Percentiles rank a stretch among this genome's conserved stretches.
phyloP scores from a whole-genome alignment of 1,140 invertebrate species.

The Parapsyche elsis region DNA sequence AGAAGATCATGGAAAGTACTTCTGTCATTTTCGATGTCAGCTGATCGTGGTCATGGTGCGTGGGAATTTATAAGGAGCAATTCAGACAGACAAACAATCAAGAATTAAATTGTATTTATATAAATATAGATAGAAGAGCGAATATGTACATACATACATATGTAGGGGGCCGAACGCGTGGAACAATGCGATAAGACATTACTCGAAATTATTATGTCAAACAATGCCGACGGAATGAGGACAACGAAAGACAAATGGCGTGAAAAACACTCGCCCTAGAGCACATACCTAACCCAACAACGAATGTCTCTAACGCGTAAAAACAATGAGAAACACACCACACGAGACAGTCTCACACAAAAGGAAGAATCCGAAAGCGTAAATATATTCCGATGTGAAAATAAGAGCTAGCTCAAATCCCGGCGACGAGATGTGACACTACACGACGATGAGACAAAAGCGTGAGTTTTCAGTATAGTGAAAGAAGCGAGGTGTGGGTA shows the following conservation, averaged over 20 bases:
- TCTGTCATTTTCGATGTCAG: too few relatives aligned
- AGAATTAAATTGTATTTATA: too few relatives aligned
- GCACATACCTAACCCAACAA: background rate
- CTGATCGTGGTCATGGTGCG: too few relatives aligned
- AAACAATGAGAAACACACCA: conserved; percentile 9
- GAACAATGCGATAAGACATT: background rate
- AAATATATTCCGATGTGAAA: background rate
- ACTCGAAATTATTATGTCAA: background rate
- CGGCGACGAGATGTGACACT: too few relatives aligned
- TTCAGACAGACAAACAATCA: too few relatives aligned
- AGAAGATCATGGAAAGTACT: too few relatives aligned
- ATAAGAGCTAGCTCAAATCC: background rate
- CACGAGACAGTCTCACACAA: background rate
- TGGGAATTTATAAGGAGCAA: too few relatives aligned
- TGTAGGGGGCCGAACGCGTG: background rate
- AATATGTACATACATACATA: background rate
- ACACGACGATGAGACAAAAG: too few relatives aligned
- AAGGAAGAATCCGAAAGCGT: background rate
- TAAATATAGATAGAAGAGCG: background rate
- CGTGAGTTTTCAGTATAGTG: too few relatives aligned
- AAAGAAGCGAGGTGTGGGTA: too few relatives aligned
- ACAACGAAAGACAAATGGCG: conserved; percentile 3
- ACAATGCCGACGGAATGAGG: background rate
- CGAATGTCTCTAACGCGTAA: background rate
- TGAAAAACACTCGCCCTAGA: background rate